Conservation (phyloP, 2,888 invertebrate species). For the Bombylius discolor region DNA sequence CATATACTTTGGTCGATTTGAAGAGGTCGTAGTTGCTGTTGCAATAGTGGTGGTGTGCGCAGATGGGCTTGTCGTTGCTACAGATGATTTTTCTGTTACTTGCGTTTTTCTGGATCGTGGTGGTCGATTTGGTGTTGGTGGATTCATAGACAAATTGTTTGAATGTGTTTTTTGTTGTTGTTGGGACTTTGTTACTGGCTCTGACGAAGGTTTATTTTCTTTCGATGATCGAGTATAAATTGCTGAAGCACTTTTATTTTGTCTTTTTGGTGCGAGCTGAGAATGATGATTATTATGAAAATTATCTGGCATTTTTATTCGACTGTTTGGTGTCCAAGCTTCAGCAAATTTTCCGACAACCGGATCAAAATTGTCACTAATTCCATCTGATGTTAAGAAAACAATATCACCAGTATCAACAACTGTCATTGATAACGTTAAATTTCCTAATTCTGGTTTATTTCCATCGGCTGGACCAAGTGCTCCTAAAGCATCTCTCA, state of each 20-base stretch:
- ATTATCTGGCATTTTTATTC: conserved; percentile 15
- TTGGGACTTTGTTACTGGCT: conserved; percentile 3
- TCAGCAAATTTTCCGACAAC: conserved; percentile 77
- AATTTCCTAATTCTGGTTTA: conserved; percentile 74
- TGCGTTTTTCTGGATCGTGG: conserved; percentile 23
- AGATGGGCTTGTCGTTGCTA: not conserved
- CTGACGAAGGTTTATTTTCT: conserved; percentile 9
- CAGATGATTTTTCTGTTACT: conserved; percentile 10
- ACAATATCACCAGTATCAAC: conserved; percentile 70
- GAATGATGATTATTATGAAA: conserved; percentile 13
- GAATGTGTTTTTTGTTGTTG: not conserved
- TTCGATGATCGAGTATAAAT: conserved; percentile 24
- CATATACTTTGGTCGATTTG: conserved; percentile 35
- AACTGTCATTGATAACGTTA: conserved; percentile 71
- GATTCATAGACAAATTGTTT: not conserved
- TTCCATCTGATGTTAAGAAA: conserved; percentile 77
- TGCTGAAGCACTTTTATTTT: conserved; percentile 34
- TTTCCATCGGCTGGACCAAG: conserved; percentile 74
- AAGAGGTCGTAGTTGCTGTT: conserved; percentile 7
- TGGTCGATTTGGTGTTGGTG: conserved; percentile 19
- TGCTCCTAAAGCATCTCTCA: conserved; percentile 79
- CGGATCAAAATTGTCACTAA: conserved; percentile 84
- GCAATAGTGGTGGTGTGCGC: not conserved
- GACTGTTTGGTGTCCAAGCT: conserved; percentile 35
- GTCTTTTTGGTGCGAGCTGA: conserved; percentile 26